Conservation (phyloP, 2,888 invertebrate species). For the Macrophya annulata region DNA sequence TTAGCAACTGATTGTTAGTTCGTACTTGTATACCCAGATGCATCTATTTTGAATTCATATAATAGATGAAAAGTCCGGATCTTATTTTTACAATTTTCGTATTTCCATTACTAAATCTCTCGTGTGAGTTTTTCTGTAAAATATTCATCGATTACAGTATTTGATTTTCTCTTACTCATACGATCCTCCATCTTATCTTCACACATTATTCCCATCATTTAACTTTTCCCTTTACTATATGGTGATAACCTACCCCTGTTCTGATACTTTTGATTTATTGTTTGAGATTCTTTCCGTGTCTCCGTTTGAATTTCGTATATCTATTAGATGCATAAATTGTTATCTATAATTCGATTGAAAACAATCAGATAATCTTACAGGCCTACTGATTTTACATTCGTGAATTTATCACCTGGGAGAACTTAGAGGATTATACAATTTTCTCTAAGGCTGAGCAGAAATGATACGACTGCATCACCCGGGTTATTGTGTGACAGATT, state of each 20-base stretch:
- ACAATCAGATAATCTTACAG: background rate
- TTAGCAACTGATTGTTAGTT: slow-evolving; percentile 1
- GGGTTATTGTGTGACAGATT: background rate
- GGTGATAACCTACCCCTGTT: slow-evolving; percentile 8
- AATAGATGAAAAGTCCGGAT: no score
- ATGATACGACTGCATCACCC: background rate
- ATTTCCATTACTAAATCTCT: no score
- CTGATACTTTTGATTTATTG: background rate
- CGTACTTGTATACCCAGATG: background rate
- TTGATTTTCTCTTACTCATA: background rate
- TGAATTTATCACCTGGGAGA: background rate
- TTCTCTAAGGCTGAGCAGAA: background rate
- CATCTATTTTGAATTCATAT: background rate
- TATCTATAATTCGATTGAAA: background rate
- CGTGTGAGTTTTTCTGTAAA: no score
- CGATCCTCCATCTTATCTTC: background rate
- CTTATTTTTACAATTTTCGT: background rate
- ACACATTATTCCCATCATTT: background rate
- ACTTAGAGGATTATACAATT: background rate
- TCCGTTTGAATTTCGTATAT: background rate
- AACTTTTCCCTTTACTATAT: background rate
- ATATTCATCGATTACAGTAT: background rate
- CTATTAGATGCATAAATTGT: background rate
- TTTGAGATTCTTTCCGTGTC: background rate
- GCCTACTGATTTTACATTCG: background rate